phyloP scores from a whole-genome alignment of 2,797 vertebrate species.

The Chelidonichthys spinosus region DNA sequence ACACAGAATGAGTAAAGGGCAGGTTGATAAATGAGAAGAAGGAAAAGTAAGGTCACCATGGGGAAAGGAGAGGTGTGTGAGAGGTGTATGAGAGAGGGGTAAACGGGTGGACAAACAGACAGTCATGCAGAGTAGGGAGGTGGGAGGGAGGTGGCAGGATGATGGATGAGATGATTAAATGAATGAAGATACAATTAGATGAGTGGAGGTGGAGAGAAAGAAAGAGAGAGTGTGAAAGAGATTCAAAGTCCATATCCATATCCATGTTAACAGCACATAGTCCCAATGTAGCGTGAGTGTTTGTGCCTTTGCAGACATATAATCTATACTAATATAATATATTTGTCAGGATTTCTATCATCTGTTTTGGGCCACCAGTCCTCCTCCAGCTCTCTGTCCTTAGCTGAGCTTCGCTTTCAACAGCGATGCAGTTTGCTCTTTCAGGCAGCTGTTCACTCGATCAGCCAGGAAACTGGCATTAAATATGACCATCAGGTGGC shows the following conservation, averaged over 20 bases:
- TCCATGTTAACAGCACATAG: conserved; percentile 26
- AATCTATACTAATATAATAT: conserved; percentile 51
- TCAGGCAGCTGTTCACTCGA: conserved; percentile 76
- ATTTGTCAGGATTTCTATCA: conserved; percentile 59
- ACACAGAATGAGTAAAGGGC: conserved; percentile 21
- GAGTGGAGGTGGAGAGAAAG: conserved; percentile 28
- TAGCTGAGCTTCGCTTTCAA: conserved; percentile 64
- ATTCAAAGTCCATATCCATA: conserved; percentile 35
- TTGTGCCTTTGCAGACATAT: conserved; percentile 23
- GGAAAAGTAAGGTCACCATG: conserved; percentile 40
- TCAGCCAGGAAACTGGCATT: conserved; percentile 75
- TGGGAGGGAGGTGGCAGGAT: conserved; percentile 52
- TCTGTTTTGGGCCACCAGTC: conserved; percentile 40
- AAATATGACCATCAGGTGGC: conserved; percentile 78
- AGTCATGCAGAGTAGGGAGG: conserved; percentile 35
- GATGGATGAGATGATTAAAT: conserved; percentile 72
- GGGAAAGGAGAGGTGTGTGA: conserved; percentile 13
- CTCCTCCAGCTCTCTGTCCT: conserved; percentile 50
- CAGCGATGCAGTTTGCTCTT: conserved; percentile 59
- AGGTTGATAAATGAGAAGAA: conserved; percentile 47
- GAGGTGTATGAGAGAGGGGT: background rate
- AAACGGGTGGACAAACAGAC: conserved; percentile 58
- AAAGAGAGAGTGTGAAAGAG: conserved; percentile 20
- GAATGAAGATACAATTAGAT: conserved; percentile 67
- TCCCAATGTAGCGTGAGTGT: conserved; percentile 1